Evolutionary conservation across 2,888 invertebrate genomes (phyloP), one percentile per base, ranked within the genome.

Genomic region (Neocrepidodera transversa): DNA sequence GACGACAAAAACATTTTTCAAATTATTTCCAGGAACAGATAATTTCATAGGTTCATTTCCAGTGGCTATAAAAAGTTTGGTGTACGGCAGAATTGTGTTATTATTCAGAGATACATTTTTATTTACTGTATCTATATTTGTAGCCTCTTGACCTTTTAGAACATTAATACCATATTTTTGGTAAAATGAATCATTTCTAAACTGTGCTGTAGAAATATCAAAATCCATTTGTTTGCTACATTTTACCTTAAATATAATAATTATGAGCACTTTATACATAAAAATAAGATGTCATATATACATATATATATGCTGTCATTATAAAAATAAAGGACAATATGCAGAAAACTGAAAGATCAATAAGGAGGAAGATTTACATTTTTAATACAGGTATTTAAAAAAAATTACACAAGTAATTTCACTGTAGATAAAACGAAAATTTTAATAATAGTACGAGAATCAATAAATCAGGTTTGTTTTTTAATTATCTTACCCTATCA

Each of bases 401-500:
- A n/a, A n/a, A n/a, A n/a, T n/a, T n/a, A n/a, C n/a, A n/a, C n/a
- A n/a, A n/a, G n/a, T n/a, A n/a, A n/a, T n/a, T n/a, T n/a, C n/a
- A n/a, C n/a, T n/a, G n/a, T n/a, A n/a, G n/a, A n/a, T n/a, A n/a
- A n/a, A n/a, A n/a, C n/a, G n/a, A n/a, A n/a, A n/a, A n/a, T n/a
- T n/a, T n/a, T n/a, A n/a, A n/a, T n/a, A n/a, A n/a, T n/a, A n/a
- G n/a, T n/a, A n/a, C n/a, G n/a, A n/a, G n/a, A n/a, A n/a, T n/a
- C n/a, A n/a, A n/a, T n/a, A n/a, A n/a, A n/a, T n/a, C n/a, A n/a
- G n/a, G n/a, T n/a, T n/a, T n/a, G n/a, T n/a, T n/a, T n/a, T n/a
- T n/a, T n/a, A n/a, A n/a, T n/a, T n/a, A n/a, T n/a, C 52, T 52
- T 32, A 95, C 87, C 68, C 97, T 86, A 77, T 97, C 97, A 77